phyloP scores from a whole-genome alignment of 2,797 vertebrate genomes.

The Lacerta bilineata region DNA sequence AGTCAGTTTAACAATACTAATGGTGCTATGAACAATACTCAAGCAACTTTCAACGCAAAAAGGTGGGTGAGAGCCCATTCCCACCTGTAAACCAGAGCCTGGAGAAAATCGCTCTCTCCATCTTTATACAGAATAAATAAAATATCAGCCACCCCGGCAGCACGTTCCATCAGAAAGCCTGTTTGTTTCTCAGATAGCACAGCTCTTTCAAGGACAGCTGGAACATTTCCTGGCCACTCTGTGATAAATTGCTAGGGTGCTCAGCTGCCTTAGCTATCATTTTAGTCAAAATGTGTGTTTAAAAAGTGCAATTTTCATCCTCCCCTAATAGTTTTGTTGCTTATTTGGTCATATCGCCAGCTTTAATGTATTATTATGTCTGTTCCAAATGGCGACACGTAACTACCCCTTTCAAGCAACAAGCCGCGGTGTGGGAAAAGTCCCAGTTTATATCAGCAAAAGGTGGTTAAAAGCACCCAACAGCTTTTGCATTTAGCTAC shows the following conservation, averaged over 20 bases:
- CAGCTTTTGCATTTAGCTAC: constrained; percentile 61
- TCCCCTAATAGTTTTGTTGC: constrained; percentile 46
- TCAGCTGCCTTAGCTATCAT: constrained; percentile 56
- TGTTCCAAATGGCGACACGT: constrained; percentile 27
- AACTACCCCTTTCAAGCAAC: constrained; percentile 24
- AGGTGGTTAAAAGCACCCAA: constrained; percentile 6
- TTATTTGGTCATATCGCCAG: constrained; percentile 40
- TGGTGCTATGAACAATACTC: no score
- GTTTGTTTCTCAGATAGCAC: constrained; percentile 20
- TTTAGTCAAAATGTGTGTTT: constrained; percentile 60
- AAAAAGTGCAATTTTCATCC: constrained; percentile 48
- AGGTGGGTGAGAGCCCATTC: background rate
- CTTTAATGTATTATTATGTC: constrained; percentile 63
- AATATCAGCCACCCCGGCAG: background rate
- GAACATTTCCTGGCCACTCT: constrained; percentile 44
- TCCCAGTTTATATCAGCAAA: constrained; percentile 62
- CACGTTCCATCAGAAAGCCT: background rate
- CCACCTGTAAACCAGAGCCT: background rate
- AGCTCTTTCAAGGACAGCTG: constrained; percentile 16
- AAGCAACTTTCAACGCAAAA: background rate
- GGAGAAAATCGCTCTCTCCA: rapidly evolving
- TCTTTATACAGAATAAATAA: constrained; percentile 18
- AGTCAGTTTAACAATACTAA: background rate
- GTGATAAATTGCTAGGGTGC: constrained; percentile 53
- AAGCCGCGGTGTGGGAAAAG: constrained; percentile 47